Percentiles rank a stretch among this genome's conserved stretches.
Conservation (phyloP, 2,888 invertebrate genomes). For the Lasius platythorax region DNA sequence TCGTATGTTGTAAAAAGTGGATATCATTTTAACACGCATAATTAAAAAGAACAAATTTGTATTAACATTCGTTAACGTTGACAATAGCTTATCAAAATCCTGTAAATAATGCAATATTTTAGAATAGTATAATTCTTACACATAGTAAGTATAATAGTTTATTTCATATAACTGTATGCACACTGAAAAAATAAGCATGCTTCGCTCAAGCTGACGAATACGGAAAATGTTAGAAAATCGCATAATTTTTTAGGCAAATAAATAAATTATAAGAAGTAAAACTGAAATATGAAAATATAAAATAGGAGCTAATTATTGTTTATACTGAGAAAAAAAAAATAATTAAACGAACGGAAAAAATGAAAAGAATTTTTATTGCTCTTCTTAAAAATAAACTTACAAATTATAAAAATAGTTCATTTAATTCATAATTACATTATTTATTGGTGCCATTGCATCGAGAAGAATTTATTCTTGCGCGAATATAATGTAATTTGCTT, state of each 20-base stretch:
- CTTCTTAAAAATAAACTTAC: background rate
- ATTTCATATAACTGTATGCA: background rate
- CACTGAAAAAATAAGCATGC: conserved; percentile 15
- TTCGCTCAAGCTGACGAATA: background rate
- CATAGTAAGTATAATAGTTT: background rate
- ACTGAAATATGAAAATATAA: background rate
- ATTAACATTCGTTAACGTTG: background rate
- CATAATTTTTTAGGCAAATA: background rate
- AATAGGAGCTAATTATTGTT: background rate
- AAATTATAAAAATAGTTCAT: background rate
- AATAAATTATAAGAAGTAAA: background rate
- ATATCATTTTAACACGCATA: background rate
- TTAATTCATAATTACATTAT: background rate
- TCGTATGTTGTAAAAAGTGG: background rate
- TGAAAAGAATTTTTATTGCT: conserved; percentile 9
- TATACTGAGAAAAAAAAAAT: background rate
- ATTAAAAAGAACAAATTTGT: background rate
- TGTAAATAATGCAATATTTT: background rate
- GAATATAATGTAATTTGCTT: background rate
- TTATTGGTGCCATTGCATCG: background rate
- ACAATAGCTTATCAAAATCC: background rate
- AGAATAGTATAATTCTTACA: background rate
- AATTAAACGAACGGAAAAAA: background rate
- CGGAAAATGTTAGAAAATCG: background rate
- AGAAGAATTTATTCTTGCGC: background rate